Percentiles rank a stretch among this genome's conserved stretches.
These are phyloP conservation scores for Clinocottus analis DNA, from an alignment of 2,113 vertebrate genomes.

Conservation along the genomic window DNA sequence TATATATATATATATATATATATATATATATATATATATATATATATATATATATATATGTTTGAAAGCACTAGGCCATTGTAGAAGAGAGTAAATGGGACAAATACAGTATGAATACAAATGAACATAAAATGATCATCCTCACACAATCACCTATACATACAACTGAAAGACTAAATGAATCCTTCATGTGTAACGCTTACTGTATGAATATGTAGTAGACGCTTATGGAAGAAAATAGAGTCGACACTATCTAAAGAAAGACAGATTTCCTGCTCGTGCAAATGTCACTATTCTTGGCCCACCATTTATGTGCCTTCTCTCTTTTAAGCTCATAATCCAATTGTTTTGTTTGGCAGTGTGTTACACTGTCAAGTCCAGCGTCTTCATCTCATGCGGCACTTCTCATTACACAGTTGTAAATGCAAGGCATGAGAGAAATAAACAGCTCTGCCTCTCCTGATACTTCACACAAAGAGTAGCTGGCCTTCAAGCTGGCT, in stretches of 20 bases:
- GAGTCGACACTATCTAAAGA: background rate
- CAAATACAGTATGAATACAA: background rate
- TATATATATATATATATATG: constrained; percentile 4
- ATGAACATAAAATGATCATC: background rate
- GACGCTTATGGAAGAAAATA: constrained; percentile 1
- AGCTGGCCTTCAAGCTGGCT: constrained; percentile 17
- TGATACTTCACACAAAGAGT: constrained; percentile 25
- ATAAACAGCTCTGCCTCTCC: constrained; percentile 20
- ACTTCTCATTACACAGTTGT: constrained; percentile 19
- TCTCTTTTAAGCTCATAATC: constrained; percentile 68
- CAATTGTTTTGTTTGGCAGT: constrained; percentile 62
- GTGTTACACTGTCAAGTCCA: constrained; percentile 19
- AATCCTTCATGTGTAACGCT: background rate
- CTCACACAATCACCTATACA: background rate
- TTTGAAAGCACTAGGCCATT: background rate
- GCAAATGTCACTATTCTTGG: constrained; percentile 58
- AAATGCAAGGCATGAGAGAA: background rate
- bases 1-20: constrained; percentile 2
- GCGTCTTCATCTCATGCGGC: constrained; percentile 25
- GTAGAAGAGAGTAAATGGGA: background rate
- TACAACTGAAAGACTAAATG: background rate
- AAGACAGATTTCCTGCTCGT: constrained; percentile 34
- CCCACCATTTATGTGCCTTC: constrained; percentile 30
- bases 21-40: constrained; percentile 2
- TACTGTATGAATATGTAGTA: constrained; percentile 9